Percentiles rank a stretch among this genome's conserved stretches.
These are phyloP conservation scores for Lucifuga dentata DNA, from an alignment of 2,113 vertebrate genomes.

Conservation along the genomic window DNA sequence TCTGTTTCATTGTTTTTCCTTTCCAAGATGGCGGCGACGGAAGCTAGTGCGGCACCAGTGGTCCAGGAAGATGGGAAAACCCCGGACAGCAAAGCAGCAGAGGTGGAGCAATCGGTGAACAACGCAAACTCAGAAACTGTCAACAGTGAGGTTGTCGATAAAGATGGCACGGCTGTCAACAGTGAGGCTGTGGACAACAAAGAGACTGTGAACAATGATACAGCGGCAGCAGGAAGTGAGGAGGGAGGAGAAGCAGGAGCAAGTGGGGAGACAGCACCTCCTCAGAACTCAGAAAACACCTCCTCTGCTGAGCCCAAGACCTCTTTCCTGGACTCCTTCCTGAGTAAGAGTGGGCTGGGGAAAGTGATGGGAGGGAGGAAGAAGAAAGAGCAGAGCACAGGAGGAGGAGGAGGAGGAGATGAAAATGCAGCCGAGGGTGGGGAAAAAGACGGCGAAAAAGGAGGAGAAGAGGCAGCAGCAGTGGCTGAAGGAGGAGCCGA, in stretches of 20 bases:
- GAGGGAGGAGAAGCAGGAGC: conserved; percentile 39
- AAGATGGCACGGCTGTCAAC: conserved; percentile 54
- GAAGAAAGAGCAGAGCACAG: conserved; percentile 77
- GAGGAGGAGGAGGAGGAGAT: conserved; percentile 49
- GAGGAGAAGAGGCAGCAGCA: conserved; percentile 50
- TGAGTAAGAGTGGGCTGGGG: conserved; percentile 84
- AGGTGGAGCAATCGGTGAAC: conserved; percentile 57
- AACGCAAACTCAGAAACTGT: conserved; percentile 68
- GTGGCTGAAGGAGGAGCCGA: conserved; percentile 61
- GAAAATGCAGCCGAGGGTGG: conserved; percentile 63
- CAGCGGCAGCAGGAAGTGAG: conserved; percentile 22
- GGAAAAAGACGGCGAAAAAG: conserved; percentile 73
- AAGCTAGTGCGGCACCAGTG: conserved; percentile 73
- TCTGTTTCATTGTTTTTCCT: conserved; percentile 54
- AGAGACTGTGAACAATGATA: conserved; percentile 72
- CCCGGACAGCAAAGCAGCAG: conserved; percentile 67
- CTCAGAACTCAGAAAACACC: conserved; percentile 71
- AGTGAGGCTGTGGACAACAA: conserved; percentile 55
- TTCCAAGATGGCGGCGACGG: conserved; percentile 81
- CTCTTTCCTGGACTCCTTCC: conserved; percentile 83
- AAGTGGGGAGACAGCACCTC: conserved; percentile 38
- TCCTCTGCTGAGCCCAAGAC: conserved; percentile 76
- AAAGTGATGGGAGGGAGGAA: conserved; percentile 84
- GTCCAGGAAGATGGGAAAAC: conserved; percentile 79
- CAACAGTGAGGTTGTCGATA: conserved; percentile 54